These are phyloP conservation scores for Macrostomum cliftonense DNA, from an alignment of 2,888 invertebrate species.

Conservation along the genomic window DNA sequence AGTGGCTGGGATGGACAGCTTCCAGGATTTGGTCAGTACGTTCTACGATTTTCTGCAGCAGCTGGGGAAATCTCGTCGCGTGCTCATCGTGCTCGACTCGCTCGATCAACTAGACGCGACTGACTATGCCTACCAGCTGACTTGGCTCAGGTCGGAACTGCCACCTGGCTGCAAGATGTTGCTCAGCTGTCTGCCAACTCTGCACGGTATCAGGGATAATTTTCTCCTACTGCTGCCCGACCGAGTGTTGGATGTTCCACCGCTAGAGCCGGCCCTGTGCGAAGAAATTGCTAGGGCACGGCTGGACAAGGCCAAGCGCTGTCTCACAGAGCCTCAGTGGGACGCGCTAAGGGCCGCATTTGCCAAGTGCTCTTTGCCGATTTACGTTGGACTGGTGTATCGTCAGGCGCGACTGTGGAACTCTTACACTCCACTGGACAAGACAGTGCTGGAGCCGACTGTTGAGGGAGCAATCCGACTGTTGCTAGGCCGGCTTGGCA, in stretches of 20 bases:
- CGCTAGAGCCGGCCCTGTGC: constrained; percentile 17
- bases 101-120: constrained; percentile 18
- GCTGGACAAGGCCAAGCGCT: constrained; percentile 15
- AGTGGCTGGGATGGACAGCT: neutral
- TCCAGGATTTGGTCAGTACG: neutral
- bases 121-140: constrained; percentile 16
- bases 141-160: constrained; percentile 17
- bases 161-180: constrained; percentile 16
- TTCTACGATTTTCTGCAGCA: neutral
- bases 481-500: constrained; percentile 17
- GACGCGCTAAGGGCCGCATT: constrained; percentile 14
- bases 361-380: constrained; percentile 16
- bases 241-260: constrained; percentile 13
- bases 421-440: constrained; percentile 11
- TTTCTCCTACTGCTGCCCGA: constrained; percentile 19
- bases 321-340: constrained; percentile 18
- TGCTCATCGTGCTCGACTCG: constrained; percentile 19
- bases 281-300: constrained; percentile 18
- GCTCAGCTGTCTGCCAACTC: constrained; percentile 14
- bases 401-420: constrained; percentile 17
- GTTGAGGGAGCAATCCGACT: constrained; percentile 6
- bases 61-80: constrained; percentile 8
- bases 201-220: constrained; percentile 1
- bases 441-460: constrained; percentile 4
- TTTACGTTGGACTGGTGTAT: constrained; percentile 17